A percentile compares a stretch with the other conserved stretches of the same genome.
These are phyloP conservation scores for Cordilura impudica DNA, from an alignment of 2,888 invertebrate genomes.

Conservation along the genomic window DNA sequence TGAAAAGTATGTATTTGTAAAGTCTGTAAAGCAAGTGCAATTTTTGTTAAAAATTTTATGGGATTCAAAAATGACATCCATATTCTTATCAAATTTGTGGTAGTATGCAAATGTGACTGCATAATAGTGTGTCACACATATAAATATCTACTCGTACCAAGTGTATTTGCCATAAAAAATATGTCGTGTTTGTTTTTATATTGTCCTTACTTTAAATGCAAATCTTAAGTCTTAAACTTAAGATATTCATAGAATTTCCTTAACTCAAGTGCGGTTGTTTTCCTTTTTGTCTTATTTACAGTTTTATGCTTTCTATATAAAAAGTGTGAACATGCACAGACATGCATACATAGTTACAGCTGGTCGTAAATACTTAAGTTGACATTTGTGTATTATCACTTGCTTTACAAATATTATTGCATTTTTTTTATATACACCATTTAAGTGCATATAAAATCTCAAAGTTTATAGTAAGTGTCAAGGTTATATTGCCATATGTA, in stretches of 20 bases:
- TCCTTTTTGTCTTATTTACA: not conserved
- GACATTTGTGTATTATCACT: slow-evolving; percentile 18
- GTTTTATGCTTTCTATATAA: not conserved
- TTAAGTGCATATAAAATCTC: not conserved
- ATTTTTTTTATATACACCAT: not conserved
- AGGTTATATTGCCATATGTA: no score
- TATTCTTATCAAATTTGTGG: no score
- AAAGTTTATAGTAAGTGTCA: slow-evolving; percentile 2
- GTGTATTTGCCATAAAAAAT: no score
- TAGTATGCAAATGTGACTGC: no score
- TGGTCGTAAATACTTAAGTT: slow-evolving; percentile 5
- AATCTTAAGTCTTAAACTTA: not conserved
- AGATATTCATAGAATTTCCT: not conserved
- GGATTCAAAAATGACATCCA: no score
- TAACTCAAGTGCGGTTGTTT: not conserved
- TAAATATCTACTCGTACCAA: no score
- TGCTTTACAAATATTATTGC: slow-evolving; percentile 3
- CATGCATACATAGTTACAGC: not conserved
- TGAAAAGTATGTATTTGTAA: no score
- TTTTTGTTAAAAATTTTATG: no score
- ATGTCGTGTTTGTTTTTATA: not conserved
- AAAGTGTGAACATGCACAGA: not conserved
- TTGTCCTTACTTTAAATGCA: not conserved
- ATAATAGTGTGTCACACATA: no score
- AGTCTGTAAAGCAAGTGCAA: no score